These are phyloP conservation scores for Podarcis cretensis DNA, from an alignment of 2,113 vertebrate species.

Conservation along the genomic window DNA sequence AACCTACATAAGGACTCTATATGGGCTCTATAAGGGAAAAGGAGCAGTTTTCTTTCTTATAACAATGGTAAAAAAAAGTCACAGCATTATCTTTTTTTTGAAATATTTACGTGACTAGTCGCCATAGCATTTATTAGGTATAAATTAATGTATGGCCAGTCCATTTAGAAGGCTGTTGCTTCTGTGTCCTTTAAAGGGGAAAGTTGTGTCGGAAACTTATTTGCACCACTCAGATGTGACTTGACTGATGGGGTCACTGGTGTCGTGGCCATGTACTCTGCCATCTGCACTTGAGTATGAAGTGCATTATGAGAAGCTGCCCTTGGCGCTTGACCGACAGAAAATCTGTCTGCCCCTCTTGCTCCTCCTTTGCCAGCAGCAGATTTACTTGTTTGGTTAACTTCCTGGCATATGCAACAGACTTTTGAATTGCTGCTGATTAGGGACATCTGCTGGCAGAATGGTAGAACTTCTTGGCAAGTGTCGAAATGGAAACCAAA, in stretches of 20 bases:
- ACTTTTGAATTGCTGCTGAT: constrained; percentile 43
- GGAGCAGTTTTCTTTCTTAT: no score
- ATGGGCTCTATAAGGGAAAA: no score
- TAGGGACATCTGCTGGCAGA: constrained; percentile 76
- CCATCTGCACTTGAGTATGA: background rate
- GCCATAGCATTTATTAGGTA: background rate
- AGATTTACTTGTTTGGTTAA: background rate
- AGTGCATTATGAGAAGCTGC: background rate
- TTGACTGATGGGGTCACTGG: background rate
- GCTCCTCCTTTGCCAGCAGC: background rate
- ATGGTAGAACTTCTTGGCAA: constrained; percentile 39
- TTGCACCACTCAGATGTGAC: background rate
- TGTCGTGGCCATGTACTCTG: background rate
- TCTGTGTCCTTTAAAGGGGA: background rate
- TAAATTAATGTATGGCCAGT: background rate
- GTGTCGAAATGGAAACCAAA: background rate
- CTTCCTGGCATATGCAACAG: background rate
- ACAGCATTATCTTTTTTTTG: background rate
- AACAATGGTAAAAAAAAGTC: background rate
- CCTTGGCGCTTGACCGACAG: background rate
- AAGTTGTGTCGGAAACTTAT: background rate
- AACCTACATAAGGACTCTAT: no score
- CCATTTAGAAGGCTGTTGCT: background rate
- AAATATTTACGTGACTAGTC: background rate
- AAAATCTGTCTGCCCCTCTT: background rate